Evolutionary conservation across 2,113 vertebrate species (phyloP).

Genomic region (Nothocercus nigrocapillus): DNA sequence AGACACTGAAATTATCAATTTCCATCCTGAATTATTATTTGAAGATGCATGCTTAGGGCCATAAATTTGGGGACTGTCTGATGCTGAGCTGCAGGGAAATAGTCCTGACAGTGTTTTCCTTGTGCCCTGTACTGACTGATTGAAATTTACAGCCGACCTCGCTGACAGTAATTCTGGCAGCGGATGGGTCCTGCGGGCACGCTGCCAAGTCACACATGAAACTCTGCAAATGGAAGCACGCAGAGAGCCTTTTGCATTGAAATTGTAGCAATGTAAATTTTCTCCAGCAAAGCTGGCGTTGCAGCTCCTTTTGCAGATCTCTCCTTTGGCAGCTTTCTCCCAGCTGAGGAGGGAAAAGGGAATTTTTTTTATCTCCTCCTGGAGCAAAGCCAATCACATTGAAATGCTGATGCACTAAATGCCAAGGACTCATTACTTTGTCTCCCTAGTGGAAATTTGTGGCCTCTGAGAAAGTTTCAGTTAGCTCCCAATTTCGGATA

Average conservation of each 20-base stretch:
- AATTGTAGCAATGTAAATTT: slow-evolving; percentile 40
- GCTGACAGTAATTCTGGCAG: slow-evolving; percentile 45
- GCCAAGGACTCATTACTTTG: slow-evolving; percentile 34
- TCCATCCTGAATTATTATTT: slow-evolving; percentile 26
- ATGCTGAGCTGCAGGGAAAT: slow-evolving; percentile 39
- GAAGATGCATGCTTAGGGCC: background rate
- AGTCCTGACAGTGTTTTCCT: slow-evolving; percentile 37
- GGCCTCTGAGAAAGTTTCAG: slow-evolving; percentile 34
- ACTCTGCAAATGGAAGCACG: slow-evolving; percentile 26
- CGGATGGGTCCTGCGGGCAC: slow-evolving; percentile 13
- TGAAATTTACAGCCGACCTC: slow-evolving; percentile 57
- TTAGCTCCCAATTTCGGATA: slow-evolving; percentile 31
- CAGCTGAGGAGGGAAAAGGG: background rate
- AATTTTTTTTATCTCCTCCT: background rate
- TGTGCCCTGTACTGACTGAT: slow-evolving; percentile 23
- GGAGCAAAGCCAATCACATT: slow-evolving; percentile 7
- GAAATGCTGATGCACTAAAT: slow-evolving; percentile 51
- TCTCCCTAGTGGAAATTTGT: slow-evolving; percentile 42
- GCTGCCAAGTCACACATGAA: slow-evolving; percentile 47
- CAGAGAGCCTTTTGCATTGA: slow-evolving; percentile 3
- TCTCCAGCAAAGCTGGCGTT: background rate
- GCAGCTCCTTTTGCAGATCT: slow-evolving; percentile 21
- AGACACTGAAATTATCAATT: slow-evolving; percentile 12
- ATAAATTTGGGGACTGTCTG: background rate
- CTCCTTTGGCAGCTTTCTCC: background rate